Evolutionary conservation across 2,113 vertebrate genomes (phyloP).

Genomic region (Corythoichthys intestinalis): DNA sequence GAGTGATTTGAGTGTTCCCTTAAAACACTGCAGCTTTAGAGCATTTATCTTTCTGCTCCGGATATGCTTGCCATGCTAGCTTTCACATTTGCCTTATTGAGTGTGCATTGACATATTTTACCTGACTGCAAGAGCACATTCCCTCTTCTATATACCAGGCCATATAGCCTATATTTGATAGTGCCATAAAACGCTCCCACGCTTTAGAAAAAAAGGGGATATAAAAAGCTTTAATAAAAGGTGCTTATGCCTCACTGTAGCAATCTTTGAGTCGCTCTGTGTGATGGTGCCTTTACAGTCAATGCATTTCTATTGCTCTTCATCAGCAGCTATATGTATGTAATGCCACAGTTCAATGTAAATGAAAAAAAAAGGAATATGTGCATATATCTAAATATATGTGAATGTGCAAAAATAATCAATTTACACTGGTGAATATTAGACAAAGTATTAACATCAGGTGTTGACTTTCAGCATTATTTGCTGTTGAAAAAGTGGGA

Average conservation of each 20-base stretch:
- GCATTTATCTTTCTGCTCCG: conserved; percentile 21
- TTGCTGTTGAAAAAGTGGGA: too few relatives aligned
- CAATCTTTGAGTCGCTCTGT: conserved; percentile 17
- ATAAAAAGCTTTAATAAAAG: conserved; percentile 38
- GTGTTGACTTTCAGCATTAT: too few relatives aligned
- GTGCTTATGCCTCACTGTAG: conserved; percentile 22
- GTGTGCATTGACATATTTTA: conserved; percentile 34
- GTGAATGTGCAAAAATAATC: neutral
- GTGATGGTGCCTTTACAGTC: conserved; percentile 31
- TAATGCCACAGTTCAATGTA: neutral
- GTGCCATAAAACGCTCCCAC: conserved; percentile 27
- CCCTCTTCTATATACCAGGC: conserved; percentile 18
- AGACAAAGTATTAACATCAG: too few relatives aligned
- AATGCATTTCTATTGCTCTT: neutral
- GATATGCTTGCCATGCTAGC: conserved; percentile 32
- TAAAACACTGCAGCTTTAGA: conserved; percentile 29
- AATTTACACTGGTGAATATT: too few relatives aligned
- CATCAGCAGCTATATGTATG: neutral
- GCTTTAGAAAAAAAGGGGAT: conserved; percentile 35
- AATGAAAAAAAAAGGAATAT: neutral
- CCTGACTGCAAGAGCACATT: conserved; percentile 33
- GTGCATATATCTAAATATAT: neutral
- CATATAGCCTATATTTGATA: conserved; percentile 33
- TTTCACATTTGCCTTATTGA: conserved; percentile 30
- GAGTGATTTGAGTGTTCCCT: conserved; percentile 16